A percentile compares a stretch with the other conserved stretches of the same genome.
phyloP scores from a whole-genome alignment of 1,140 invertebrate genomes.

The honey bee (Apis mellifera) region Amel_HAv3.1 CM009936.2:8258501-8259000 shows the following conservation, averaged over 20 bases:
- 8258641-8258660: constrained; percentile 61
- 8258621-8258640: constrained; percentile 77
- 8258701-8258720: constrained; percentile 79
- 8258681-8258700: constrained; percentile 82
- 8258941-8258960: background rate
- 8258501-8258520: constrained; percentile 55
- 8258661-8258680: constrained; percentile 79
- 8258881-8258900: constrained; percentile 81
- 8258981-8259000: constrained; percentile 48
- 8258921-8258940: constrained; percentile 59
- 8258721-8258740: constrained; percentile 73
- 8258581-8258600: constrained; percentile 67
- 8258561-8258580: constrained; percentile 62
- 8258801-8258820: constrained; percentile 54
- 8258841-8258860: constrained; percentile 79
- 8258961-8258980: constrained; percentile 15
- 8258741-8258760: background rate
- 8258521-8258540: constrained; percentile 49
- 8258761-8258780: constrained; percentile 36
- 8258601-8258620: constrained; percentile 71
- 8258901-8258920: constrained; percentile 74
- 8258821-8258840: constrained; percentile 67
- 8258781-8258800: constrained; percentile 34
- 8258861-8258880: constrained; percentile 80
- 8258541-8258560: constrained; percentile 61